Base-by-base conservation (phyloP, 2,113 vertebrate species). In the Podilymbus podiceps region DNA sequence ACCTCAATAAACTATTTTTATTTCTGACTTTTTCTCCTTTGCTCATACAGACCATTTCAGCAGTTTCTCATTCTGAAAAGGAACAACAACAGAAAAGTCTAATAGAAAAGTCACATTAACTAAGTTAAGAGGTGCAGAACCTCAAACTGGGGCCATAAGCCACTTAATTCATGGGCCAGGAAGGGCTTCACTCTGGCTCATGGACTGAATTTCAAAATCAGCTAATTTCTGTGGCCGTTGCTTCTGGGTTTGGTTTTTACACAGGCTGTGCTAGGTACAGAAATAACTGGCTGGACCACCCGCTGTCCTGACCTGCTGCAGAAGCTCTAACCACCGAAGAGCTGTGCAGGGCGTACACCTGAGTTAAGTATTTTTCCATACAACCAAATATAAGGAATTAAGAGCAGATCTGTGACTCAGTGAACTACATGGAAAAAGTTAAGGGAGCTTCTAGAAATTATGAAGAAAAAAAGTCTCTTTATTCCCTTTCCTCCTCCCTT, bases 1-100 rank as follows among this genome's bases (percentile, higher is more conserved):
- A 89, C 80, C 58, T 91, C 73, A 85, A 59, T 42, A 71, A 95
- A 81, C 40, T 91, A 59, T 77, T 93, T 95, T 89, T 81, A 72
- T 68, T 89, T 72, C 69, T 49, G 73, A 47, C 3, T 63, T 42
- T 60, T 80, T 35, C 10, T 69, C 19, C 28, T 55, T 47, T 60
- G 25, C 40, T 79, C 23, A 15, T 6, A 64, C 15, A 69, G 66
- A 50, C 5, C 9, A 9, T 82, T 87, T 59, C 64, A 78, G 91
- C 87, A 64, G 20, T 56, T 93, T 85, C 40, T 76, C 33, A 18
- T 31, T 55, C 44, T 21, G 20, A 0, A 24, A 63, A 28, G 5
- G 30, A 80, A 33, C 13, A 28, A 69, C 22, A 58, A 42, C 14
- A 42, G 42, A 42, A 42, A 73, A 11, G 27, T 7, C 75, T 66